phyloP scores from a whole-genome alignment of 2,113 vertebrate species.

The Cochlearius cochlearius region DNA sequence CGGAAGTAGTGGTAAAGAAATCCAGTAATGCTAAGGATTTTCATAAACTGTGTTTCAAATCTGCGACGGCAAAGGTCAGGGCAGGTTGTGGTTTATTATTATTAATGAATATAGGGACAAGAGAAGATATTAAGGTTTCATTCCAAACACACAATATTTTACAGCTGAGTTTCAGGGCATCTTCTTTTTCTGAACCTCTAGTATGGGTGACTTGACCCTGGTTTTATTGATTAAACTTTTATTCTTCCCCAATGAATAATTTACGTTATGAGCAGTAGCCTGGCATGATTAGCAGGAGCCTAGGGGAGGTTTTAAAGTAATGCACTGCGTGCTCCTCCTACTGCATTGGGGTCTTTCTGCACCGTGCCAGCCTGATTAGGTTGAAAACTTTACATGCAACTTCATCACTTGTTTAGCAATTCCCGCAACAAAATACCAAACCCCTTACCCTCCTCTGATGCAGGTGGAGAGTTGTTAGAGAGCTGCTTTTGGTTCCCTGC shows the following conservation, averaged over 20 bases:
- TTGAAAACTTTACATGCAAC: neutral
- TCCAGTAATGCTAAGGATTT: neutral
- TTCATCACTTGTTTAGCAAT: neutral
- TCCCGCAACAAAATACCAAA: neutral
- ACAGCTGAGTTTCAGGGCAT: neutral
- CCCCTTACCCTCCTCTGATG: neutral
- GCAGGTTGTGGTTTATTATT: slow-evolving; percentile 26
- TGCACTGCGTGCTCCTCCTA: neutral
- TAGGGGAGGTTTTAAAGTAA: slow-evolving; percentile 14
- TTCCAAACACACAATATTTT: slow-evolving; percentile 27
- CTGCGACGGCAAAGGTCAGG: slow-evolving; percentile 29
- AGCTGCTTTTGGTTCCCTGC: neutral
- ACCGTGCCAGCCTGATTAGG: neutral
- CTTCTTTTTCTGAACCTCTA: slow-evolving; percentile 39
- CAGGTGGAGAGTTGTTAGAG: accelerated
- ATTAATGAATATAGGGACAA: slow-evolving; percentile 47
- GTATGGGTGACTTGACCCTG: slow-evolving; percentile 49
- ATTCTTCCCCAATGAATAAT: slow-evolving; percentile 72
- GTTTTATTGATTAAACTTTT: slow-evolving; percentile 75
- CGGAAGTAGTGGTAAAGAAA: neutral
- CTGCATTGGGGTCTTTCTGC: neutral
- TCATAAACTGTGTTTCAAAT: slow-evolving; percentile 20
- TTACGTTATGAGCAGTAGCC: slow-evolving; percentile 29
- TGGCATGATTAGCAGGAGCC: slow-evolving; percentile 10
- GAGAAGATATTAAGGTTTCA: neutral